These are phyloP conservation scores for Salticus scenicus DNA, from an alignment of 2,888 invertebrate species.

Conservation along the genomic window DNA sequence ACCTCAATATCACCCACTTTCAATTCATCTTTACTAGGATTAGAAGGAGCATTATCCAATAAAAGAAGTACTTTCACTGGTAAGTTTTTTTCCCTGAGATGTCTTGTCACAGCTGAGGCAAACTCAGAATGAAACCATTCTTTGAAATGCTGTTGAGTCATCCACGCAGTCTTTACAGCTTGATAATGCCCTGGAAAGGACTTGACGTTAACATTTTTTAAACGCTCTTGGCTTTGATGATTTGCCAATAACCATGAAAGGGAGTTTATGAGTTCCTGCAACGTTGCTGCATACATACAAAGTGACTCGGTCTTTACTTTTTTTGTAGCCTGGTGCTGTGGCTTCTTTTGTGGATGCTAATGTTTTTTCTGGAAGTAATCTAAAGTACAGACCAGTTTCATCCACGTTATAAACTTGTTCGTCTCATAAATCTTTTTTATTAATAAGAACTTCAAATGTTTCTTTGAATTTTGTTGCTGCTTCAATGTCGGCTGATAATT, in stretches of 20 bases:
- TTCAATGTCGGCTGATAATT: too few relatives aligned
- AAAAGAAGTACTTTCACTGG: too few relatives aligned
- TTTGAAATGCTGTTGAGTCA: not conserved
- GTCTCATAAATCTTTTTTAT: too few relatives aligned
- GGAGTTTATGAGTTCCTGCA: not conserved
- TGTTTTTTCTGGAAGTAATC: not conserved
- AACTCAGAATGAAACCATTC: not conserved
- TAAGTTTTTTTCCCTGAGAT: not conserved
- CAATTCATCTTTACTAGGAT: too few relatives aligned
- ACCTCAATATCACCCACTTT: too few relatives aligned
- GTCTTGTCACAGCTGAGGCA: not conserved
- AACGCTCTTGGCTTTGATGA: not conserved
- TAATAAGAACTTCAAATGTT: too few relatives aligned
- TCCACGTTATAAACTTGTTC: not conserved
- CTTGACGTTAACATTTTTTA: not conserved
- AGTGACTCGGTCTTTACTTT: not conserved
- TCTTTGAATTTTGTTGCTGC: too few relatives aligned
- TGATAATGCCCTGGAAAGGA: not conserved
- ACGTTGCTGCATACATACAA: not conserved
- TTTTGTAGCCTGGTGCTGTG: not conserved
- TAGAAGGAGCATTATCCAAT: too few relatives aligned
- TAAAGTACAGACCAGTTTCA: not conserved
- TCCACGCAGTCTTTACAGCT: not conserved
- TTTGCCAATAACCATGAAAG: not conserved
- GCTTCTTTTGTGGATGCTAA: not conserved